Evolutionary conservation across 2,797 vertebrate genomes (phyloP).

Genomic region (Sebastiscus tertius): DNA sequence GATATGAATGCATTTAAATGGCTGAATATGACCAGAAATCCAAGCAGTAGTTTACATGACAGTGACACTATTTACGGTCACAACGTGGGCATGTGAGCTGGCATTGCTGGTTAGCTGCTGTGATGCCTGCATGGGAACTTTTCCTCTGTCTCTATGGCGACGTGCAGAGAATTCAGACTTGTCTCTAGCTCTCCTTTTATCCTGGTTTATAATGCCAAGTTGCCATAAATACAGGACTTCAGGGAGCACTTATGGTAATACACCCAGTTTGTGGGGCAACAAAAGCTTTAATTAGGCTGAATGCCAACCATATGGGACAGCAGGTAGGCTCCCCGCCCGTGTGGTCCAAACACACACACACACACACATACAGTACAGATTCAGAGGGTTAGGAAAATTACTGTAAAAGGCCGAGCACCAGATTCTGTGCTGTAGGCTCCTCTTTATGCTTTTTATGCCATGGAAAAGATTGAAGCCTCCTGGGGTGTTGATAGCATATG

Average conservation of each 20-base stretch:
- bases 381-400: slow-evolving; percentile 38
- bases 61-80: slow-evolving; percentile 15
- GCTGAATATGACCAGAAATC: neutral
- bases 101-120: slow-evolving; percentile 40
- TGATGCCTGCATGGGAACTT: slow-evolving; percentile 62
- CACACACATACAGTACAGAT: slow-evolving; percentile 23
- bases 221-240: slow-evolving; percentile 74
- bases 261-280: slow-evolving; percentile 72
- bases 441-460: neutral
- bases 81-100: slow-evolving; percentile 31
- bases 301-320: slow-evolving; percentile 79
- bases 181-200: slow-evolving; percentile 65
- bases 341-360: slow-evolving; percentile 58
- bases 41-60: slow-evolving; percentile 7
- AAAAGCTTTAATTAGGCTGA: slow-evolving; percentile 79
- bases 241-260: slow-evolving; percentile 72
- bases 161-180: slow-evolving; percentile 58
- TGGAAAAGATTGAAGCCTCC: neutral
- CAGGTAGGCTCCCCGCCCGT: slow-evolving; percentile 71
- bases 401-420: slow-evolving; percentile 15
- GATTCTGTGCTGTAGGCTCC: slow-evolving; percentile 10
- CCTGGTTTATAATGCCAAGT: slow-evolving; percentile 80
- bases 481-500: neutral
- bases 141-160: slow-evolving; percentile 69
- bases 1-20: neutral